Percentiles rank a stretch among this genome's conserved stretches.
Evolutionary conservation across 2,888 invertebrate species (phyloP).

Genomic region (Suillia variegata): DNA sequence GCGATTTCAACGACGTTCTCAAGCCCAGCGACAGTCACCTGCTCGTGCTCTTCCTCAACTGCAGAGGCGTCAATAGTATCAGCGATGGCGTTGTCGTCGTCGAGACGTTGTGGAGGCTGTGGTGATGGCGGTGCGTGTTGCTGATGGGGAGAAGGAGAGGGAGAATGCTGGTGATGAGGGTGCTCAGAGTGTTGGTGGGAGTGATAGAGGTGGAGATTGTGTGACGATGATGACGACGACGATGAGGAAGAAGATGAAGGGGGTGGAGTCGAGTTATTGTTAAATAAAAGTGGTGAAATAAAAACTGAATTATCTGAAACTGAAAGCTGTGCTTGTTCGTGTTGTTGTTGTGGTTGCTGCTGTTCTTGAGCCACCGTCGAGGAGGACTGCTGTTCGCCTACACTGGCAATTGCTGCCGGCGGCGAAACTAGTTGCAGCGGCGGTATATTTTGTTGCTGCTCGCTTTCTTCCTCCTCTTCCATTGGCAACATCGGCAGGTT

Average conservation of each 20-base stretch:
- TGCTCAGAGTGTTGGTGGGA: constrained; percentile 35
- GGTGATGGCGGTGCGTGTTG: constrained; percentile 32
- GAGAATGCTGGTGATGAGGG: constrained; percentile 41
- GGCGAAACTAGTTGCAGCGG: constrained; percentile 22
- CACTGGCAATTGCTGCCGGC: constrained; percentile 18
- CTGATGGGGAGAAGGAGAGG: constrained; percentile 49
- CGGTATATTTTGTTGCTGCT: background rate
- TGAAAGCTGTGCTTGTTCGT: constrained; percentile 16
- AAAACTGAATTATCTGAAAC: constrained; percentile 27
- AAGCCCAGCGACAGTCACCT: constrained; percentile 28
- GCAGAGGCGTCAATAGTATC: constrained; percentile 39
- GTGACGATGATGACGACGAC: constrained; percentile 28
- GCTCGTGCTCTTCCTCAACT: constrained; percentile 27
- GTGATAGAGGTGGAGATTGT: constrained; percentile 30
- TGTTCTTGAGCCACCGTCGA: constrained; percentile 8
- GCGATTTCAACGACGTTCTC: constrained; percentile 26
- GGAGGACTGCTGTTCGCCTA: no score
- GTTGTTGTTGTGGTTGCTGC: background rate
- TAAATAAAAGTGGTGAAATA: constrained; percentile 35
- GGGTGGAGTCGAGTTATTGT: constrained; percentile 29
- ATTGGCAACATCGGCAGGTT: constrained; percentile 39
- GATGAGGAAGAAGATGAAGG: constrained; percentile 32
- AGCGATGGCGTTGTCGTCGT: constrained; percentile 33
- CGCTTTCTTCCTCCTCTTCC: constrained; percentile 22
- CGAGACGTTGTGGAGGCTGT: constrained; percentile 24